Base-by-base conservation (phyloP, 2,888 invertebrate species). In the Eupithecia tripunctaria region DNA sequence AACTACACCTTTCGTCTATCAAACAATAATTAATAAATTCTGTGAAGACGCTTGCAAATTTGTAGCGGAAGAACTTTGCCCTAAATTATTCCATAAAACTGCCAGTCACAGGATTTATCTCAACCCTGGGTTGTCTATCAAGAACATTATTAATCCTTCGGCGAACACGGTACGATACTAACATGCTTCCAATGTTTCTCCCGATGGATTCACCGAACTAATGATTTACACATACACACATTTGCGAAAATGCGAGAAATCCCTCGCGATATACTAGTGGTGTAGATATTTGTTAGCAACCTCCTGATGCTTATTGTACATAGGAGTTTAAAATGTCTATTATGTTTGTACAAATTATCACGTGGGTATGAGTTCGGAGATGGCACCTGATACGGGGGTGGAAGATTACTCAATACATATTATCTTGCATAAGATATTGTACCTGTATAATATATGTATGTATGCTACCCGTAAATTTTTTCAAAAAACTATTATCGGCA, bases 191-290 rank as follows among this genome's bases (percentile, higher is more conserved):
- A 47, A 18, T n/a, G 47, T 47, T 47, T 47, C 18, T n/a, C 7
- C n/a, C 47, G 47, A n/a, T 47, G 47, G 47, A 47, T 47, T n/a
- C n/a, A 47, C 47, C 47, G n/a, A 47, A 47, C 47, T 47, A 47
- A 47, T 47, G 47, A 47, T 47, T 47, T 47, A 47, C 47, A 47
- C 47, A 47, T 18, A 47, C 47, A 41, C 41, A 41, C n/a, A 47
- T 47, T 1, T n/a, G 47, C 0, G 43, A 43, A 43, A 43, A 43
- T n/a, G 47, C n/a, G 47, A 47, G 47, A 47, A 18, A n/a, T 18
- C n/a, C 5, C 15, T 47, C n/a, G n/a, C 18, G n/a, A 47, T 47
- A 4, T 47, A n/a, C 32, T 32, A 32, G 41, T 41, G 41, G 36
- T 36, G 10, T 36, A 36, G 15, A 41, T 43, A 43, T 18, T 4